Percentiles rank a stretch among this genome's conserved stretches.
Conservation (phyloP, 2,113 vertebrate genomes). For the Tichodroma muraria region DNA sequence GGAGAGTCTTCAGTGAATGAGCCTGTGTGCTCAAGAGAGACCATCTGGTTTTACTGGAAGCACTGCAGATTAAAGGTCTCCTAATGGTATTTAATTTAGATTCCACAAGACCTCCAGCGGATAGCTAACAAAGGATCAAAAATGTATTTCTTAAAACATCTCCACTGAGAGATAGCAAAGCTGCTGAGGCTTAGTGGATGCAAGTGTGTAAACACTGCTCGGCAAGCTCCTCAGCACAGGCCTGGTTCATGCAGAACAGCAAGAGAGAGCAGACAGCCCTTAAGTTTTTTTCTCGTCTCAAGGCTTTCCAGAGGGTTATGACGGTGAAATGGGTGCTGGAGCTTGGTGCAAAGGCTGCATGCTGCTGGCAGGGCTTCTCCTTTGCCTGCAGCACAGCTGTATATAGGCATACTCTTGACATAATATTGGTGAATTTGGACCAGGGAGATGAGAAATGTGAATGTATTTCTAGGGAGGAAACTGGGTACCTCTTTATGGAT, state of each 20-base stretch:
- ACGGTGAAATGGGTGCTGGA: not conserved
- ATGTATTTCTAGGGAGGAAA: not conserved
- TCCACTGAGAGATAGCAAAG: constrained; percentile 8
- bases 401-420: not conserved
- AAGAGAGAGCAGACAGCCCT: not conserved
- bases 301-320: not conserved
- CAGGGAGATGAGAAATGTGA: not conserved
- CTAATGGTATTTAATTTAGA: constrained; percentile 40
- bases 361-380: not conserved
- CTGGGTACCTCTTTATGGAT: not conserved
- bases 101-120: constrained; percentile 4
- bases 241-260: not conserved
- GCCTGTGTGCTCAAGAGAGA: not conserved
- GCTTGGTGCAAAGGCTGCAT: not conserved
- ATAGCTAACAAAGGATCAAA: constrained; percentile 45
- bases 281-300: not conserved
- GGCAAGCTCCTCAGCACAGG: not conserved
- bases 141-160: not conserved
- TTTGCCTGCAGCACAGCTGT: not conserved
- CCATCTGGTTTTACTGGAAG: constrained; percentile 33
- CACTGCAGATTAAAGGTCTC: constrained; percentile 36
- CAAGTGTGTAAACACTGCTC: constrained; percentile 36
- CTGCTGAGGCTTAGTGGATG: not conserved
- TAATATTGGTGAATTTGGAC: not conserved
- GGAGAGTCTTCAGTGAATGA: not conserved